Evolutionary conservation across 2,888 invertebrate species (phyloP).

Genomic region (Drosophila melanocephala): DNA sequence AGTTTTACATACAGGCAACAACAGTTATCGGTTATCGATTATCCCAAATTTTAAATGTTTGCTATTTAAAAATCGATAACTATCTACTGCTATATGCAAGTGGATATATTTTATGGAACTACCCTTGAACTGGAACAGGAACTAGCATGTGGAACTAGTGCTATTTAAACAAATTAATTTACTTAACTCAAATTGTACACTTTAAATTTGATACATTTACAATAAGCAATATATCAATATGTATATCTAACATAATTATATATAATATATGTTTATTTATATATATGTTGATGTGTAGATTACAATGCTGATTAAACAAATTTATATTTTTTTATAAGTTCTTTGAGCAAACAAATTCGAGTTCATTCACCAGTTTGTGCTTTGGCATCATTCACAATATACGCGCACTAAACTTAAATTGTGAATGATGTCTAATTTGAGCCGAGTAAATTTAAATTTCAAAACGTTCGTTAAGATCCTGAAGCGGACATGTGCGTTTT

Average conservation of each 20-base stretch:
- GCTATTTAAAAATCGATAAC: not conserved
- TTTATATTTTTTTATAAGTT: not conserved
- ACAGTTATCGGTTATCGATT: not conserved
- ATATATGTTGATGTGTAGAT: not conserved
- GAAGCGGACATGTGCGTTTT: not conserved
- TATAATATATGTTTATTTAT: not conserved
- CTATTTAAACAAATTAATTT: not conserved
- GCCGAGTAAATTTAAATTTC: not conserved
- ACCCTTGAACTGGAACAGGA: not conserved
- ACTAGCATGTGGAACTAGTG: not conserved
- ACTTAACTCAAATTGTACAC: not conserved
- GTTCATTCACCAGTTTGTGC: not conserved
- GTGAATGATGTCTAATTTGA: not conserved
- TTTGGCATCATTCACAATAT: not conserved
- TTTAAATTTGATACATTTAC: not conserved
- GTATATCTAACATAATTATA: not conserved
- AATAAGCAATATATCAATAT: not conserved
- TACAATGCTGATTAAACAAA: not conserved
- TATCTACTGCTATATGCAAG: not conserved
- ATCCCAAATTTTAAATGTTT: not conserved
- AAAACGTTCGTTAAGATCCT: not conserved
- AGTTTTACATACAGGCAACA: conserved; percentile 20
- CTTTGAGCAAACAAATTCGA: not conserved
- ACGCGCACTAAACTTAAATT: not conserved
- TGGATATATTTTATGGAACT: not conserved